Evolutionary conservation across 2,797 vertebrate species (phyloP).

Genomic region (Hypotaenidia philippensis): DNA sequence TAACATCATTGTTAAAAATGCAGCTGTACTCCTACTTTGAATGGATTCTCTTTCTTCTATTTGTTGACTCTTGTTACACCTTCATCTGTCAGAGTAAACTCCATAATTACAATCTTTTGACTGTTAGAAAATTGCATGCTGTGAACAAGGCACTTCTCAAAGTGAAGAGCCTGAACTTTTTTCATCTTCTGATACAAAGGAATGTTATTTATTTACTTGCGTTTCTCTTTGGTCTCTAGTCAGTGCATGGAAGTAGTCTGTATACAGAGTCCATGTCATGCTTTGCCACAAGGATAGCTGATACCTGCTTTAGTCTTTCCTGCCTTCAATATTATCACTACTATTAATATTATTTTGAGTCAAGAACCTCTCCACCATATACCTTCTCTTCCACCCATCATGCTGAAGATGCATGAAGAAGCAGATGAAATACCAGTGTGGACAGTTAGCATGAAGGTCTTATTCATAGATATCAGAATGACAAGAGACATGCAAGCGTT

Average conservation of each 20-base stretch:
- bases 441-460: neutral
- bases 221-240: neutral
- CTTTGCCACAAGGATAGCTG: neutral
- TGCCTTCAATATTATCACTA: neutral
- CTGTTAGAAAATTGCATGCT: neutral
- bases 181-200: neutral
- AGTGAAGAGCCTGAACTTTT: neutral
- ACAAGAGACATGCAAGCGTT: neutral
- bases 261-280: neutral
- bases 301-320: neutral
- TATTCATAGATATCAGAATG: neutral
- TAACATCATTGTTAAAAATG: conserved; percentile 34
- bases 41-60: neutral
- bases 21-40: neutral
- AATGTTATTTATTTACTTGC: neutral
- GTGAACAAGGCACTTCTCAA: neutral
- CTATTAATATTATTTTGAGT: neutral
- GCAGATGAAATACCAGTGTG: neutral
- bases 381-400: neutral
- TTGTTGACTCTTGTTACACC: neutral
- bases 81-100: neutral
- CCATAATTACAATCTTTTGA: neutral
- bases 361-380: neutral
- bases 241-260: neutral
- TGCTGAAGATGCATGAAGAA: too few species aligned